Percentiles rank a stretch among this genome's conserved stretches.
These are phyloP conservation scores for Pionites leucogaster DNA, from an alignment of 2,113 vertebrate genomes.

Conservation along the genomic window DNA sequence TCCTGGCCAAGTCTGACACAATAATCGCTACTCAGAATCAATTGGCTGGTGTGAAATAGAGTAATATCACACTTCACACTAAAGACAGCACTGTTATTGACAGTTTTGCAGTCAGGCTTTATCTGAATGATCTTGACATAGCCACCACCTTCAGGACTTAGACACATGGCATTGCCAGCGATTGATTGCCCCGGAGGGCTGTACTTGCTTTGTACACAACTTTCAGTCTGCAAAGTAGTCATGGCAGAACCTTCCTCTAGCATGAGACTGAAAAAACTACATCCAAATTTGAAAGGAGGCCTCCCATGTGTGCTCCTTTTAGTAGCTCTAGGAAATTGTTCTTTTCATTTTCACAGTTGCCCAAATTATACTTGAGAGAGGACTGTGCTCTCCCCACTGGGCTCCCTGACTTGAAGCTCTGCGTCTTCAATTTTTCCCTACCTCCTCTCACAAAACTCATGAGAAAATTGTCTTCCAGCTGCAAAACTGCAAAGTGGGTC, in stretches of 20 bases:
- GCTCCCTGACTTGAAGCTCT: not conserved
- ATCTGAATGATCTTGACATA: not conserved
- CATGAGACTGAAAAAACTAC: not conserved
- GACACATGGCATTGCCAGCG: not conserved
- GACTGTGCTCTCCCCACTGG: not conserved
- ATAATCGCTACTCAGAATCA: not conserved
- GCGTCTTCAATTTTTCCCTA: not conserved
- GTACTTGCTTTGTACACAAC: not conserved
- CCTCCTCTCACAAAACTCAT: not conserved
- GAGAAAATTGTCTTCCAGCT: not conserved
- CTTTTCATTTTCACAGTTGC: not conserved
- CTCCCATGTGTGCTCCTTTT: not conserved
- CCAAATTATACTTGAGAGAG: not conserved
- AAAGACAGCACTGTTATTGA: rapidly evolving
- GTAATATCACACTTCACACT: not conserved
- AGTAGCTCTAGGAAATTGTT: not conserved
- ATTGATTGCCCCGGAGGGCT: not conserved
- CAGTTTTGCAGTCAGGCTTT: not conserved
- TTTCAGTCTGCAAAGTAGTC: not conserved
- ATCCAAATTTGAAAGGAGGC: not conserved
- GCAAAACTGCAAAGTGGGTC: not conserved
- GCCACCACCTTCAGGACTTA: not conserved
- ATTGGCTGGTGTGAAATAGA: not conserved
- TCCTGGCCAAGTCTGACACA: not conserved
- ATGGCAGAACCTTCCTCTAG: not conserved